Base-by-base conservation (phyloP, 2,113 vertebrate species). In the Cephalophus harveyi region DNA sequence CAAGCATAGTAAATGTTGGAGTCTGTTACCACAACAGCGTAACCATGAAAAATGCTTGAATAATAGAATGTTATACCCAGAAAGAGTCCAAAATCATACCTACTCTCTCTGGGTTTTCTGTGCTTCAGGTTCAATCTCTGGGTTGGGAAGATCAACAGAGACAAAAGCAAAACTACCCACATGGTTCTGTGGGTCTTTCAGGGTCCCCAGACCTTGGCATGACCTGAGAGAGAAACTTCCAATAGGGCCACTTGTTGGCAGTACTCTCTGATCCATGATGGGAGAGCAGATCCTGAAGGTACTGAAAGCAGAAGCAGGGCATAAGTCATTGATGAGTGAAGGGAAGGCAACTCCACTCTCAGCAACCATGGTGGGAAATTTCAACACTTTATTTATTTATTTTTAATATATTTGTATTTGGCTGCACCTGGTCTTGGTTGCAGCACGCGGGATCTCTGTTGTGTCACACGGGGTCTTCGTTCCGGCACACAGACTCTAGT, bases 401-500 rank as follows among this genome's bases (percentile, higher is more conserved):
- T 43, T 43, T 76, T 76, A 27, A 43, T 25, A 14, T 76, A 23
- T 43, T 27, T 76, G 23, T 14, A 43, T 27, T 76, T 27, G 36
- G 71, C 36, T 76, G 36, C 36, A 43, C 25, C 71, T 4, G 12
- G 12, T 14, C 71, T 43, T 43, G 13, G 71, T 3, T 76, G 71
- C 71, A 43, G 36, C 71, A 14, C 0, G 0, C 12, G 0, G 71
- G 23, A 43, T 40, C 71, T 76, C 14, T 43, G 36, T 25, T 43
- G 36, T 14, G 36, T 43, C 36, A 43, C 12, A 43, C 23, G 1
- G 71, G 11, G 36, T 76, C 23, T 76, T 76, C 71, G 13, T 43
- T 25, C 36, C 0, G 0, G 36, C 23, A 43, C 19, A 5, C 36
- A 13, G 11, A 43, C 23, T 74, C 71, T 3, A 7, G 71, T 2